Evolutionary conservation across 2,113 vertebrate species (phyloP), one percentile per base, ranked within the genome.

Genomic region (Chaetops frenatus): DNA sequence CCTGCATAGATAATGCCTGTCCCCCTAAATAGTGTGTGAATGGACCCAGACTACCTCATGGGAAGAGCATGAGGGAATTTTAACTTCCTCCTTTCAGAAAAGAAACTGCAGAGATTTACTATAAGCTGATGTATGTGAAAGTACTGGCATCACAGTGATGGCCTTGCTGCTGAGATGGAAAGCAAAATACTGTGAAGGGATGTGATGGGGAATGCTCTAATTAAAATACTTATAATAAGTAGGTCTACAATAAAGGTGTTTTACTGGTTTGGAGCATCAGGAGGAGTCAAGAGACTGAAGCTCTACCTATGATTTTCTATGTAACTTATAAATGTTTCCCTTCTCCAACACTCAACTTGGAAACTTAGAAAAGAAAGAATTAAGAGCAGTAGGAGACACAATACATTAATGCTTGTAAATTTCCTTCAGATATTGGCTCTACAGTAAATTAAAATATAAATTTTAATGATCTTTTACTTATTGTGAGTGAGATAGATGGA

Each of bases 401-500:
- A 62, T 77, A 45, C 54, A 51, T 71, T 91, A 86, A 80, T 89
- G 78, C 87, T 90, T 82, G 42, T 91, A 87, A 95, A 95, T 50
- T 89, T 91, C 54, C 54, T 80, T 86, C 89, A 95, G 58, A 88
- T 93, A 92, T 54, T 93, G 50, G 35, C 50, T 91, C 74, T 94
- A 86, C 33, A 44, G 58, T 85, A 93, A 91, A 94, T 95, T 69
- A 88, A 94, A 95, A 91, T 76, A 86, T 76, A 95, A 79, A 87
- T 94, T 94, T 95, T 95, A 95, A 94, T 80, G 81, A 85, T 94
- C 53, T 91, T 62, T 95, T 82, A 85, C 48, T 85, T 94, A 38
- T 72, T 7, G 42, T 60, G 88, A 95, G 86, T 88, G 94, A 92
- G 87, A 83, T 54, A 90, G 90, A 90, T 91, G 85, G 90, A 93